These are phyloP conservation scores for Manacus vitellinus DNA, from an alignment of 2,113 vertebrate species.

Conservation along the genomic window DNA sequence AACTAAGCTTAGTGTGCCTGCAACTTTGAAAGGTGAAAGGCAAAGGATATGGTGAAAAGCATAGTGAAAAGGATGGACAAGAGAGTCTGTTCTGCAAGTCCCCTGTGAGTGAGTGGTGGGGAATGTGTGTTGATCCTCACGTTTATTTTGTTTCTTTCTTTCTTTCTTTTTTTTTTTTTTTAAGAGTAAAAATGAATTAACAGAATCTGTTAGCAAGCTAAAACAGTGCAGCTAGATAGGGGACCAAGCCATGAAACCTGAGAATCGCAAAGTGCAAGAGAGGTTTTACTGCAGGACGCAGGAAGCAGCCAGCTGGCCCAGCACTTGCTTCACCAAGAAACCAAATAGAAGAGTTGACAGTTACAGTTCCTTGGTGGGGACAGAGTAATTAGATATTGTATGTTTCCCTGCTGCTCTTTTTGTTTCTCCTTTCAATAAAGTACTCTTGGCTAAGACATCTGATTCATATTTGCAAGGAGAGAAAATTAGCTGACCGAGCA, in stretches of 20 bases:
- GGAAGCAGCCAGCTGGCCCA: slow-evolving; percentile 8
- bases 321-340: slow-evolving; percentile 21
- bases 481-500: slow-evolving; percentile 43
- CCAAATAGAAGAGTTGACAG: slow-evolving; percentile 1
- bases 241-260: neutral
- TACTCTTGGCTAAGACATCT: neutral
- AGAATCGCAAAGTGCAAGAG: neutral
- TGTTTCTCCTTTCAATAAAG: slow-evolving; percentile 38
- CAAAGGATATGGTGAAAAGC: neutral
- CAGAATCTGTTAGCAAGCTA: neutral
- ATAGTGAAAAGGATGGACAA: neutral
- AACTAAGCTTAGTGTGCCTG: neutral
- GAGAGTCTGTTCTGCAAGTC: neutral
- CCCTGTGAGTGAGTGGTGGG: neutral
- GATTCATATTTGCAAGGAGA: slow-evolving; percentile 34
- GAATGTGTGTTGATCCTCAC: neutral
- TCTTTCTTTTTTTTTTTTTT: too few relatives aligned
- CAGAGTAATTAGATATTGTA: slow-evolving; percentile 34
- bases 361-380: neutral
- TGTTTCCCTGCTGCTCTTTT: slow-evolving; percentile 45
- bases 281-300: neutral
- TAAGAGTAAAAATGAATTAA: neutral
- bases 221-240: neutral
- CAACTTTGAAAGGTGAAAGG: neutral
- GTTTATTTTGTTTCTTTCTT: neutral